Evolutionary conservation across 2,797 vertebrate genomes (phyloP).

Genomic region (Botia kubotai): DNA sequence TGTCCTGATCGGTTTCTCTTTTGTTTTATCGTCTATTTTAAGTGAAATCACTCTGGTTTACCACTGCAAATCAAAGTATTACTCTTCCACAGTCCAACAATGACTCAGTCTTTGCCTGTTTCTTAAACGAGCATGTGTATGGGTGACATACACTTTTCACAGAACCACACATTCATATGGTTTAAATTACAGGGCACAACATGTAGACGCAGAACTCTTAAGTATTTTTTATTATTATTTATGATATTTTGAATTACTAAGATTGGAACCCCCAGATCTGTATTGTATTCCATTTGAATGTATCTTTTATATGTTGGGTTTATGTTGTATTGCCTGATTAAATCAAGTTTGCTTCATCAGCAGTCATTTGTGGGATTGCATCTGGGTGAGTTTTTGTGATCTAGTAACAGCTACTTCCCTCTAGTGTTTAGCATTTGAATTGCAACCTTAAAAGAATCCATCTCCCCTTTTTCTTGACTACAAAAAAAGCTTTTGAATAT

Average conservation of each 20-base stretch:
- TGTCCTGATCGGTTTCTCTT: conserved; percentile 8
- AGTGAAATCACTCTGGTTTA: conserved; percentile 26
- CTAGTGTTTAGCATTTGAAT: conserved; percentile 65
- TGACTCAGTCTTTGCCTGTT: conserved; percentile 22
- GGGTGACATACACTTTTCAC: conserved; percentile 18
- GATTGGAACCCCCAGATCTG: neutral
- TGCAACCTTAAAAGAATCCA: conserved; percentile 18
- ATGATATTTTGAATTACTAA: conserved; percentile 22
- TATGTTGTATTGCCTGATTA: conserved; percentile 8
- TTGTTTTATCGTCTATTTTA: conserved; percentile 16
- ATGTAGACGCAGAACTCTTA: conserved; percentile 33
- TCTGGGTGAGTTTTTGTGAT: neutral
- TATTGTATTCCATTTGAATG: conserved; percentile 19
- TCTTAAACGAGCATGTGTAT: conserved; percentile 32
- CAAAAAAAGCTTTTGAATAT: no score
- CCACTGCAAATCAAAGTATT: neutral
- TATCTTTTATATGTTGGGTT: conserved; percentile 21
- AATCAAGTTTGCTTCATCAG: neutral
- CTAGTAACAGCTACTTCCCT: conserved; percentile 58
- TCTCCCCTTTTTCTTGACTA: no score
- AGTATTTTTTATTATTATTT: conserved; percentile 25
- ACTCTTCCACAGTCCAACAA: neutral
- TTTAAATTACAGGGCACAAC: conserved; percentile 53
- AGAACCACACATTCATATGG: conserved; percentile 50
- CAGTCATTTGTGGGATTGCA: no score